Evolutionary conservation across 1,140 invertebrate species (phyloP).

Genomic region (Brachionus asplanchnoidis): DNA sequence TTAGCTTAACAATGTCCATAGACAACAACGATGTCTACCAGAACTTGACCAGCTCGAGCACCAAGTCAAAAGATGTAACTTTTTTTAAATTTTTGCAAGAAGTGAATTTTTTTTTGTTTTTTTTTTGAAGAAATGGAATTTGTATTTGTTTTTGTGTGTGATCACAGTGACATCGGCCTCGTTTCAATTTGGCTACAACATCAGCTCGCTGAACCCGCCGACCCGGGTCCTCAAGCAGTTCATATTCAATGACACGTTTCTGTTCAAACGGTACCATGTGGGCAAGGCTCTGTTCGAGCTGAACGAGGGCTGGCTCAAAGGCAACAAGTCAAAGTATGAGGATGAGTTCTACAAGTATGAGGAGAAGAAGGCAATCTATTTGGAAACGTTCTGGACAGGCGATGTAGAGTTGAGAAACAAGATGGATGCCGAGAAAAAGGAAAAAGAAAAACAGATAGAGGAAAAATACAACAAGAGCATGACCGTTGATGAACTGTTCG

Average conservation of each 20-base stretch:
- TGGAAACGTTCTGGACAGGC: conserved; percentile 85
- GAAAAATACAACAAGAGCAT: neutral
- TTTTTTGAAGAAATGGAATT: neutral
- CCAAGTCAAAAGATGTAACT: neutral
- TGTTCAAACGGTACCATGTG: neutral
- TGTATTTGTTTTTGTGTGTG: conserved; percentile 5
- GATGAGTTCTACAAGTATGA: neutral
- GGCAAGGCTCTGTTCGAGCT: conserved; percentile 21
- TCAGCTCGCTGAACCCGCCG: neutral
- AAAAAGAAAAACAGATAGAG: conserved; percentile 17
- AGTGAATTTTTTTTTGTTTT: neutral
- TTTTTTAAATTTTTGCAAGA: neutral
- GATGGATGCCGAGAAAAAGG: conserved; percentile 80
- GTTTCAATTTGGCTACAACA: conserved; percentile 37
- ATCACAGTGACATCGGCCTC: conserved; percentile 13
- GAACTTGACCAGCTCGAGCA: neutral
- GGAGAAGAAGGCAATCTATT: conserved; percentile 61
- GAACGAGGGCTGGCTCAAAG: conserved; percentile 18
- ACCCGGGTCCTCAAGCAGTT: neutral
- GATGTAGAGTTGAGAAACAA: conserved; percentile 84
- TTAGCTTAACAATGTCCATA: neutral
- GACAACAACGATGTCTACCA: neutral
- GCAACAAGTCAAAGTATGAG: neutral
- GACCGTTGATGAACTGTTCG: neutral
- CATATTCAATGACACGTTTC: neutral